These are phyloP conservation scores for Sphaeramia orbicularis DNA, from an alignment of 2,797 vertebrate genomes.

Conservation along the genomic window DNA sequence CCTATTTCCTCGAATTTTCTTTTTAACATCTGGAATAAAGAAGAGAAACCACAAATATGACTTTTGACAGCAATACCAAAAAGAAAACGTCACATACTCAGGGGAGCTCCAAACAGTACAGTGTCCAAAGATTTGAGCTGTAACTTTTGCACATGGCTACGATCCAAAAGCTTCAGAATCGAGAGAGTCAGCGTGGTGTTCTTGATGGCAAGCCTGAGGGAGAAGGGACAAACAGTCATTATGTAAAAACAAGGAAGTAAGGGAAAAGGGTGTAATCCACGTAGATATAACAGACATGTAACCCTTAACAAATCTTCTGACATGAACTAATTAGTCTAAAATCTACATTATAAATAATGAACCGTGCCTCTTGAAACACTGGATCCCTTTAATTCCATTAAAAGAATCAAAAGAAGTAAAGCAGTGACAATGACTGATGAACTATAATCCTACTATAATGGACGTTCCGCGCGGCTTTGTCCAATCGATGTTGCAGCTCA, in stretches of 20 bases:
- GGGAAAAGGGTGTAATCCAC: slow-evolving; percentile 19
- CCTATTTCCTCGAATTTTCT: neutral
- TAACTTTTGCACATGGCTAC: slow-evolving; percentile 96
- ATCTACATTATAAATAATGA: neutral
- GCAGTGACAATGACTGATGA: no score
- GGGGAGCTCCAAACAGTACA: slow-evolving; percentile 94
- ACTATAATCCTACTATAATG: no score
- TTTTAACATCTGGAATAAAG: neutral
- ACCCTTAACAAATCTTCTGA: slow-evolving; percentile 6
- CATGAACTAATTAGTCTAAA: neutral
- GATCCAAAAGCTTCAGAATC: slow-evolving; percentile 94
- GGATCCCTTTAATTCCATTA: neutral
- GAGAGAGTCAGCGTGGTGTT: slow-evolving; percentile 92
- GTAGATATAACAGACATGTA: slow-evolving; percentile 16
- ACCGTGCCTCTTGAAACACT: neutral
- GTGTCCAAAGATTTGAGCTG: slow-evolving; percentile 97
- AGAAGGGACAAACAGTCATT: slow-evolving; percentile 52
- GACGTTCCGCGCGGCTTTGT: no score
- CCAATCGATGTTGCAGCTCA: no score
- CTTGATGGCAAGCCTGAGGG: slow-evolving; percentile 91
- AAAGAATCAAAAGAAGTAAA: no score
- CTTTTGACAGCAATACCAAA: neutral
- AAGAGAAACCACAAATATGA: neutral
- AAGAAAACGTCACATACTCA: slow-evolving; percentile 85
- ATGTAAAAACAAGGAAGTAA: slow-evolving; percentile 27